Percentiles rank a stretch among this genome's conserved stretches.
Evolutionary conservation across 2,888 invertebrate genomes (phyloP).

Genomic region (Hydraecia micacea): DNA sequence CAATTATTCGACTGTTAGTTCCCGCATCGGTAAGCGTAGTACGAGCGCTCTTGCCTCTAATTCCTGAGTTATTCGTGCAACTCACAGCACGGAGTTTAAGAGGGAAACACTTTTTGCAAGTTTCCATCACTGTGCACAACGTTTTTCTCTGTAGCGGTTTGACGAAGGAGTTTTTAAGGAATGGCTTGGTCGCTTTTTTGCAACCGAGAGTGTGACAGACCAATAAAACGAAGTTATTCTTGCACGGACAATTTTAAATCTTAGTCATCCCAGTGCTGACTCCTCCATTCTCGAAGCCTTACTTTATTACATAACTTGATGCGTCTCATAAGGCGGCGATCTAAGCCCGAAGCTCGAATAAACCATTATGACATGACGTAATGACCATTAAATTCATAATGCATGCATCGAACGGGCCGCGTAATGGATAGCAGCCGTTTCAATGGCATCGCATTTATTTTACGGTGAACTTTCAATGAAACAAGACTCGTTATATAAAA

Average conservation of each 20-base stretch:
- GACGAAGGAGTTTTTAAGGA: slow-evolving; percentile 36
- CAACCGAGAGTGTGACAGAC: slow-evolving; percentile 2
- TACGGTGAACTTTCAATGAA: neutral
- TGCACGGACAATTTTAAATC: neutral
- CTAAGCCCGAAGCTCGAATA: slow-evolving; percentile 38
- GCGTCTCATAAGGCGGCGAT: slow-evolving; percentile 5
- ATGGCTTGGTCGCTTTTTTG: slow-evolving; percentile 33
- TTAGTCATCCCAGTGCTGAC: neutral
- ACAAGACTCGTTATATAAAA: neutral
- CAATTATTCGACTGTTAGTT: slow-evolving; percentile 44
- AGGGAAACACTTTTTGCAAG: slow-evolving; percentile 71
- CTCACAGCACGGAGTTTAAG: slow-evolving; percentile 77
- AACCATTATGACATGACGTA: slow-evolving; percentile 65
- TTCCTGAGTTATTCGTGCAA: slow-evolving; percentile 75
- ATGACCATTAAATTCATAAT: slow-evolving; percentile 69
- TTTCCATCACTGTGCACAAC: slow-evolving; percentile 67
- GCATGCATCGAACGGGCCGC: slow-evolving; percentile 66
- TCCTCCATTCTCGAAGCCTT: neutral
- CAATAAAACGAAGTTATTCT: neutral
- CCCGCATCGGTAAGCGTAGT: slow-evolving; percentile 19
- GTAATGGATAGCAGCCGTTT: slow-evolving; percentile 49
- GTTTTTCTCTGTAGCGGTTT: slow-evolving; percentile 59
- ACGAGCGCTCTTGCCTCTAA: slow-evolving; percentile 60
- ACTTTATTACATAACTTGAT: slow-evolving; percentile 24
- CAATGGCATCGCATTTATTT: slow-evolving; percentile 41